phyloP scores from a whole-genome alignment of 2,888 invertebrate genomes.

The Synanthedon formicaeformis region DNA sequence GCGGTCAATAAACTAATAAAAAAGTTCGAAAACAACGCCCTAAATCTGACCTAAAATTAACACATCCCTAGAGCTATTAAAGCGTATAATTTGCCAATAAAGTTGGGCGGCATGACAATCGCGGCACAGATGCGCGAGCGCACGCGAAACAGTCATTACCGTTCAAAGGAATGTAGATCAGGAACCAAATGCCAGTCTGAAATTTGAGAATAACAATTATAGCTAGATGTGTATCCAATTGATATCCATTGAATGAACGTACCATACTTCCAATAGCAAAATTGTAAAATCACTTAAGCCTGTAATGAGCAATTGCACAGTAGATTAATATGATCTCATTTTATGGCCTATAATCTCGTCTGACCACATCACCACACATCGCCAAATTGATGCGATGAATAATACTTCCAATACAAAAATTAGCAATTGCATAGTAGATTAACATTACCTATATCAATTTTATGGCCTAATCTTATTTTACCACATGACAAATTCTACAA shows the following conservation, averaged over 20 bases:
- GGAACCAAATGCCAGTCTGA: neutral
- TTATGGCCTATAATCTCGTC: no score
- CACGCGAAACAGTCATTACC: conserved; percentile 10
- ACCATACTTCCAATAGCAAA: neutral
- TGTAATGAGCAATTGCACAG: no score
- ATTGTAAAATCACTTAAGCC: neutral
- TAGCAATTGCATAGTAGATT: no score
- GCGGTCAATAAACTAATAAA: no score
- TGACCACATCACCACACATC: no score
- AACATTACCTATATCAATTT: no score
- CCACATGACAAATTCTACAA: no score
- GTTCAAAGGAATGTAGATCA: neutral
- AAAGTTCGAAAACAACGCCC: neutral
- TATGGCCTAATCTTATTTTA: no score
- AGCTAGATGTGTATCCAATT: neutral
- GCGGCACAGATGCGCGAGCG: conserved; percentile 8
- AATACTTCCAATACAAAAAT: no score
- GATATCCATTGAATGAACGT: neutral
- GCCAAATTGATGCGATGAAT: no score
- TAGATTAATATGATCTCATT: no score
- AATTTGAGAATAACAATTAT: neutral
- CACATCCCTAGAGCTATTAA: neutral
- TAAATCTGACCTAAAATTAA: neutral
- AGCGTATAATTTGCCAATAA: neutral
- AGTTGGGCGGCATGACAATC: conserved; percentile 6